These are phyloP conservation scores for Charanyca ferruginea DNA, from an alignment of 2,888 invertebrate species.

Conservation along the genomic window DNA sequence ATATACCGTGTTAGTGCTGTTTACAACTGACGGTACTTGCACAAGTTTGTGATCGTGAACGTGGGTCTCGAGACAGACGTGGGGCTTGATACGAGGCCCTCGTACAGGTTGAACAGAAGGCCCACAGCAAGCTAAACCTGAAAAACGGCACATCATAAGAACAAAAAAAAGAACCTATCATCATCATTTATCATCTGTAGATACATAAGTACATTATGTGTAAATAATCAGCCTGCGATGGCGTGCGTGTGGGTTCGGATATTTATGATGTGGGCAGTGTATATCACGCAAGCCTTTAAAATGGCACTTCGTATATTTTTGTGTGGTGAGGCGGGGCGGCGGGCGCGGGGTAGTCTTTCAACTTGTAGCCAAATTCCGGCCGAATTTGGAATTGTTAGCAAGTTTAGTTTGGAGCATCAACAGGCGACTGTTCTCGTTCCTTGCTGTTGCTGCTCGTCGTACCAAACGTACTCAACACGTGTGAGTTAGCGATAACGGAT, in stretches of 20 bases:
- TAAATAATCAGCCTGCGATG: not conserved
- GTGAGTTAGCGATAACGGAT: conserved; percentile 12
- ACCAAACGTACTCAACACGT: not conserved
- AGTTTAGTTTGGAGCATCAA: conserved; percentile 40
- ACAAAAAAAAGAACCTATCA: not conserved
- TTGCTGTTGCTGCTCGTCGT: not conserved
- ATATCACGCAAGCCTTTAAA: not conserved
- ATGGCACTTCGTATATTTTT: conserved; percentile 6
- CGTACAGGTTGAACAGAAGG: not conserved
- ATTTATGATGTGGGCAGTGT: too few species aligned
- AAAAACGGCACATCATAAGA: not conserved
- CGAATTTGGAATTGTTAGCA: conserved; percentile 37
- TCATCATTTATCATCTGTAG: not conserved
- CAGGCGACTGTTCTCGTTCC: conserved; percentile 15
- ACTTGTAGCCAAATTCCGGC: conserved; percentile 25
- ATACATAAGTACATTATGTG: not conserved
- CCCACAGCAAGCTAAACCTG: not conserved
- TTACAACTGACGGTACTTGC: not conserved
- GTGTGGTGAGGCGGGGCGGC: not conserved
- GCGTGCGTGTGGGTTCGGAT: not conserved
- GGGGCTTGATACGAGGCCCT: not conserved
- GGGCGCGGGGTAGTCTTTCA: not conserved
- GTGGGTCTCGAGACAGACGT: conserved; percentile 11
- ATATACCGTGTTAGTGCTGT: not conserved
- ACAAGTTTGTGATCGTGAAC: conserved; percentile 17